Conservation (phyloP, 2,797 vertebrate genomes). For the Neopelma chrysocephalum region DNA sequence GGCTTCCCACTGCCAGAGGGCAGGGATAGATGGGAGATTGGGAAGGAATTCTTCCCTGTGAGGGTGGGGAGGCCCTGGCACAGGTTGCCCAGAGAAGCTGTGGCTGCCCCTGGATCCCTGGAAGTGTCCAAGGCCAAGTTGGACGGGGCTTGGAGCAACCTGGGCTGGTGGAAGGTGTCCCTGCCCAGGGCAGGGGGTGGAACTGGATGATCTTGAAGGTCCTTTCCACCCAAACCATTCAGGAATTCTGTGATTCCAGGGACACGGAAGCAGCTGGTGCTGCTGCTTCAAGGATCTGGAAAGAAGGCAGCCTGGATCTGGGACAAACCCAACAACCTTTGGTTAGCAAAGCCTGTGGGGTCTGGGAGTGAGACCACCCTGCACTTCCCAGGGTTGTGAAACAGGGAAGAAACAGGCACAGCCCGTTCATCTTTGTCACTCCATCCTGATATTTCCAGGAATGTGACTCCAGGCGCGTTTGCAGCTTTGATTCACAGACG, state of each 20-base stretch:
- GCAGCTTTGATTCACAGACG: neutral
- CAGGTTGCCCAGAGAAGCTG: neutral
- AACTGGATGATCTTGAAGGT: neutral
- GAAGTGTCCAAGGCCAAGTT: neutral
- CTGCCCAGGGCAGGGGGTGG: neutral
- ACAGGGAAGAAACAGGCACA: fast-evolving
- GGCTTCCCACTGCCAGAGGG: too few relatives aligned
- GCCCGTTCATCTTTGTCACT: neutral
- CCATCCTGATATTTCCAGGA: neutral
- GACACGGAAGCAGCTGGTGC: neutral
- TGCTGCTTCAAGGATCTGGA: neutral
- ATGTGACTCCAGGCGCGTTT: neutral
- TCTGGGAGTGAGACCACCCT: neutral
- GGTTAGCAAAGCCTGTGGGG: neutral
- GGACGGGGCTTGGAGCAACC: neutral
- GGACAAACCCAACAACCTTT: neutral
- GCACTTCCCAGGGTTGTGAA: neutral
- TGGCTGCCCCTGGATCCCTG: neutral
- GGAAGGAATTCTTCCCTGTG: too few relatives aligned
- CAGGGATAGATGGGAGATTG: too few relatives aligned
- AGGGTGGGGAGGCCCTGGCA: neutral
- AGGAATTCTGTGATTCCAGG: neutral
- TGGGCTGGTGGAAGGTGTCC: neutral
- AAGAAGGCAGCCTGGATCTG: neutral
- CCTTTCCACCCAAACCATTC: neutral